These are phyloP conservation scores for Aviceda leuphotes DNA, from an alignment of 2,797 vertebrate genomes.

Conservation along the genomic window DNA sequence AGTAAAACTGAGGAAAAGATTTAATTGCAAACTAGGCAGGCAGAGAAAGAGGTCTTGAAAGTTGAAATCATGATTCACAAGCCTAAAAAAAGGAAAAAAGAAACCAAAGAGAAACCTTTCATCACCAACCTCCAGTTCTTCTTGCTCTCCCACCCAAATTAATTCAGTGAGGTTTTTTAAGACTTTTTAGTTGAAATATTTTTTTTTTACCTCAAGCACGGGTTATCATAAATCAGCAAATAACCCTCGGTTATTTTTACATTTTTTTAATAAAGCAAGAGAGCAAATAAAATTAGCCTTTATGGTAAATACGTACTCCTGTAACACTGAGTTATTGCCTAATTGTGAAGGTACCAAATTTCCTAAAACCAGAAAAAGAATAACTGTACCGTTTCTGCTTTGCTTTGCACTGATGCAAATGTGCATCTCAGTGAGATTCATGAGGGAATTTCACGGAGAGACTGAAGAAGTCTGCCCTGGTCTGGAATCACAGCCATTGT, in stretches of 20 bases:
- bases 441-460: not conserved
- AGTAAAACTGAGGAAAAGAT: not conserved
- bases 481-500: not conserved
- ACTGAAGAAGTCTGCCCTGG: not conserved
- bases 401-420: not conserved
- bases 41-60: slow-evolving; percentile 4
- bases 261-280: not conserved
- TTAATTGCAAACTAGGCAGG: not conserved
- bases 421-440: not conserved
- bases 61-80: slow-evolving; percentile 23
- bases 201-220: not conserved
- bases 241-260: not conserved
- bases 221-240: not conserved
- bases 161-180: slow-evolving; percentile 19
- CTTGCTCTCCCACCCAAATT: slow-evolving; percentile 22
- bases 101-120: slow-evolving; percentile 17
- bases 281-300: not conserved
- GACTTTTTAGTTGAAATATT: not conserved
- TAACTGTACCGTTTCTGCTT: not conserved
- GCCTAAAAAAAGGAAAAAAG: not conserved
- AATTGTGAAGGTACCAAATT: not conserved
- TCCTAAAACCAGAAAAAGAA: not conserved
- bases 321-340: not conserved
- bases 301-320: not conserved
- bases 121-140: slow-evolving; percentile 44